A percentile compares a stretch with the other conserved stretches of the same genome.
Conservation (phyloP, 92 coral and sea anemone genomes). For the Palythoa grandis region DNA sequence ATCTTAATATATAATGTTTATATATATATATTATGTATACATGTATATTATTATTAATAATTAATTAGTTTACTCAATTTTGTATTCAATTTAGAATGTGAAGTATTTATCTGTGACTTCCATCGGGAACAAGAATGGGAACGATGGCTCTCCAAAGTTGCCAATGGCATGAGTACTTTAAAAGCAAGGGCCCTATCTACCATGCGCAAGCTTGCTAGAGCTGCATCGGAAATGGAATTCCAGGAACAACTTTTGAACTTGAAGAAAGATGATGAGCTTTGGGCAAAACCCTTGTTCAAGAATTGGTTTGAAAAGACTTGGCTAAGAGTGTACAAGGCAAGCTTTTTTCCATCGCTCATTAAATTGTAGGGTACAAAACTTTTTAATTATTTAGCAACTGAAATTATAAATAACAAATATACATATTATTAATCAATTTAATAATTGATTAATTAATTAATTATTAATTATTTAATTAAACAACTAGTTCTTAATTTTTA, state of each 20-base stretch:
- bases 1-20: too few species aligned
- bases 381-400: not conserved
- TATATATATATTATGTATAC: too few species aligned
- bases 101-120: constrained; percentile 25
- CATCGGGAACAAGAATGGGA: constrained; percentile 17
- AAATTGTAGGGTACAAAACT: constrained; percentile 3
- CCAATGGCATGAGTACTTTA: constrained; percentile 23
- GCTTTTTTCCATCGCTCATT: not conserved
- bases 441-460: not conserved
- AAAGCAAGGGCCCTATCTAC: constrained; percentile 23
- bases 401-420: not conserved
- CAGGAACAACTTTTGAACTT: not conserved
- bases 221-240: constrained; percentile 4
- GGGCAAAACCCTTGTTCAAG: constrained; percentile 9
- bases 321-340: constrained; percentile 46
- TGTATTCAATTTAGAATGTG: constrained; percentile 15
- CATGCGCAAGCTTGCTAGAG: constrained; percentile 11
- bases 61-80: not conserved
- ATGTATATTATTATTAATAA: not conserved
- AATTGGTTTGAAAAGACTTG: constrained; percentile 52
- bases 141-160: constrained; percentile 18
- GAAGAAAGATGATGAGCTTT: constrained; percentile 5
- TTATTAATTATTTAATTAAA: too few species aligned
- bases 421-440: not conserved
- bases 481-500: too few species aligned